Evolutionary conservation across 2,113 vertebrate genomes (phyloP).

Genomic region (Percopsis transmontana): DNA sequence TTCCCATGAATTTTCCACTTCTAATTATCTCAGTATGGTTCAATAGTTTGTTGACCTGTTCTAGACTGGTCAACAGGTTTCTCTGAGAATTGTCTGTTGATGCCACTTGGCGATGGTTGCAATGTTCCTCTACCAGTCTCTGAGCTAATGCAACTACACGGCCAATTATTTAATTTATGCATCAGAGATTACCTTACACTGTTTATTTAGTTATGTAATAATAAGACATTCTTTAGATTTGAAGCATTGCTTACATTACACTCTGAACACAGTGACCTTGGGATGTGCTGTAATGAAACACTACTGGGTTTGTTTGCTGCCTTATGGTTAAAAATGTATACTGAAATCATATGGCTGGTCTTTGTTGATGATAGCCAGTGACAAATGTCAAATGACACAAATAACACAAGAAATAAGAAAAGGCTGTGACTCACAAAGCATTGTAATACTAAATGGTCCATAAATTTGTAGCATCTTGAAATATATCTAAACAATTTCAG

Average conservation of each 20-base stretch:
- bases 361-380: constrained; percentile 34
- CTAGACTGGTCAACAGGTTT: not conserved
- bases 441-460: too few species aligned
- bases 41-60: constrained; percentile 37
- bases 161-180: constrained; percentile 28
- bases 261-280: constrained; percentile 11
- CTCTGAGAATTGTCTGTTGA: not conserved
- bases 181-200: not conserved
- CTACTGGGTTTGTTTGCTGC: constrained; percentile 16
- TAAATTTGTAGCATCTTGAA: too few species aligned
- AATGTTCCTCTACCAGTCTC: not conserved
- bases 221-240: constrained; percentile 14
- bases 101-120: constrained; percentile 21
- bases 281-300: not conserved
- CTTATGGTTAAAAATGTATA: constrained; percentile 31
- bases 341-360: constrained; percentile 18
- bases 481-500: too few species aligned
- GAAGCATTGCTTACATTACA: not conserved
- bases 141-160: constrained; percentile 1
- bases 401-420: too few species aligned
- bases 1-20: constrained; percentile 15
- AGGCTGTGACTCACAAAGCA: too few species aligned
- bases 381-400: too few species aligned
- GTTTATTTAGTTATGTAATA: constrained; percentile 12
- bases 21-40: constrained; percentile 52